A percentile compares a stretch with the other conserved stretches of the same genome.
Evolutionary conservation across 2,797 vertebrate species (phyloP).

Genomic region (Rhincodon typus): DNA sequence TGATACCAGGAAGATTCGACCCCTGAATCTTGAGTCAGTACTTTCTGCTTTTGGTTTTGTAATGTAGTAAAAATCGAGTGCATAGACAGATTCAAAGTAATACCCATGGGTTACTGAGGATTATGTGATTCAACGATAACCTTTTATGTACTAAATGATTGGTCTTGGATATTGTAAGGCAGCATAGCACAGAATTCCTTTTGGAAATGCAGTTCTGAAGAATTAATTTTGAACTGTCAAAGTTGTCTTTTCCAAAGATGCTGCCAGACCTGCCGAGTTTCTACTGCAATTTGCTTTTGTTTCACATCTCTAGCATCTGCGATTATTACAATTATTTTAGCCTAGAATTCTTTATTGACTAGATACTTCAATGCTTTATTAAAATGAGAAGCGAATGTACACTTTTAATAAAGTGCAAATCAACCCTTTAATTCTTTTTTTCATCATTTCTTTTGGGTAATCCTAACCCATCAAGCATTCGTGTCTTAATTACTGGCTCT

Average conservation of each 20-base stretch:
- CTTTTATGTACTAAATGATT: background rate
- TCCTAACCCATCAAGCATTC: slow-evolving; percentile 64
- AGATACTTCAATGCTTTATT: background rate
- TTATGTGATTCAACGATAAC: background rate
- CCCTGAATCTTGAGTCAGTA: background rate
- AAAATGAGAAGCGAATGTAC: background rate
- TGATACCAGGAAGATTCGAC: background rate
- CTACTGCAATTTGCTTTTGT: too few relatives aligned
- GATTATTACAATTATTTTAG: too few relatives aligned
- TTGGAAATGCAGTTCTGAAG: too few relatives aligned
- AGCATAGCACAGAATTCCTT: too few relatives aligned
- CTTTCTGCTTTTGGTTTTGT: background rate
- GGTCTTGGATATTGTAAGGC: background rate
- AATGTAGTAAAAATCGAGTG: background rate
- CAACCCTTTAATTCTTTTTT: slow-evolving; percentile 65
- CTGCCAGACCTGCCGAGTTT: too few relatives aligned
- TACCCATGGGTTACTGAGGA: background rate
- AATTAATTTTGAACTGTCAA: too few relatives aligned
- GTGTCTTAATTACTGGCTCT: slow-evolving; percentile 66
- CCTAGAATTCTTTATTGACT: background rate
- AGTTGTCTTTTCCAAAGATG: too few relatives aligned
- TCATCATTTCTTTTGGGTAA: slow-evolving; percentile 69
- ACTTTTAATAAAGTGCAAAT: background rate
- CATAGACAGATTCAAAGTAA: background rate
- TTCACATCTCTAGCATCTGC: too few relatives aligned